Evolutionary conservation across 2,797 vertebrate genomes (phyloP).

Genomic region (Pitangus sulphuratus): DNA sequence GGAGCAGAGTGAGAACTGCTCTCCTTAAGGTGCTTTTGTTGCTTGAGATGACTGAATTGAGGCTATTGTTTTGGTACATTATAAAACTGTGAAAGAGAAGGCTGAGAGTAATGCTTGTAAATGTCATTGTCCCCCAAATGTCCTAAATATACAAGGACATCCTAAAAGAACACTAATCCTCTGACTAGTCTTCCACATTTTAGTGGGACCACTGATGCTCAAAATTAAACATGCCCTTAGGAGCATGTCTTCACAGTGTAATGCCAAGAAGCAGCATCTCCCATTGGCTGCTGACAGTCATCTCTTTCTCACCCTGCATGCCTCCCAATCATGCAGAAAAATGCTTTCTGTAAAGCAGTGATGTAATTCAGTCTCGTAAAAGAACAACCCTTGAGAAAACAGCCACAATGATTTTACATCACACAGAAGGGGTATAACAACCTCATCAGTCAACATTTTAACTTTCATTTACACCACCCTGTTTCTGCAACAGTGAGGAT

Average conservation of each 20-base stretch:
- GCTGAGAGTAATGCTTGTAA: not conserved
- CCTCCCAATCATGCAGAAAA: conserved; percentile 26
- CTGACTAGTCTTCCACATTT: not conserved
- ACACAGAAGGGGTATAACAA: not conserved
- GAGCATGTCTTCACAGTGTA: not conserved
- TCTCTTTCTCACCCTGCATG: not conserved
- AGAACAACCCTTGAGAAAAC: conserved; percentile 22
- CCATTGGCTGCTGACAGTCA: not conserved
- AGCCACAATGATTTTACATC: not conserved
- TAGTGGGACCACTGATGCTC: conserved; percentile 4
- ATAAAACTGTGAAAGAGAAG: not conserved
- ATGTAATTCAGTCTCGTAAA: conserved; percentile 40
- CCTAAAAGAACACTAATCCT: not conserved
- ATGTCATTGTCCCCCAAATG: not conserved
- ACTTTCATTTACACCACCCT: not conserved
- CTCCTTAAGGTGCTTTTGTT: not conserved
- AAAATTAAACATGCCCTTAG: conserved; percentile 26
- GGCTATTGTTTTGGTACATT: not conserved
- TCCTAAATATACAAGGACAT: not conserved
- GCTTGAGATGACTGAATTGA: not conserved
- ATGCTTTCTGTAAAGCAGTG: conserved; percentile 20
- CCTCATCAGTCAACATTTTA: not conserved
- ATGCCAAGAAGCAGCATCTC: not conserved
- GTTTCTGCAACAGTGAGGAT: not conserved
- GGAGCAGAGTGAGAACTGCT: not conserved